These are phyloP conservation scores for Hippoglossus stenolepis DNA, from an alignment of 2,113 vertebrate genomes.

Conservation along the genomic window DNA sequence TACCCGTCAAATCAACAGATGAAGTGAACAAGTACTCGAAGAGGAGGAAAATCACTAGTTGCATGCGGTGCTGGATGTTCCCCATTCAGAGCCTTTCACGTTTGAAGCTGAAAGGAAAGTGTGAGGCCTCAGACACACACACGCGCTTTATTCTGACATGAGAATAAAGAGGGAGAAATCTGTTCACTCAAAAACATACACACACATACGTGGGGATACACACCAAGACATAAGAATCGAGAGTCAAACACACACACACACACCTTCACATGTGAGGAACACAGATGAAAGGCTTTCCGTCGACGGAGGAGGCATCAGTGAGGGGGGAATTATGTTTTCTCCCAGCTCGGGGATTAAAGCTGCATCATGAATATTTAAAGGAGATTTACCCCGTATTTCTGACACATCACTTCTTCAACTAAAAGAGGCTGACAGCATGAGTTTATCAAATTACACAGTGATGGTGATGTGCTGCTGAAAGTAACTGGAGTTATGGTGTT, in stretches of 20 bases:
- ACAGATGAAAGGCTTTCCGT: slow-evolving; percentile 51
- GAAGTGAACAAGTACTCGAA: slow-evolving; percentile 20
- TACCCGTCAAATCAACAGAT: slow-evolving; percentile 51
- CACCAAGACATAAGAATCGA: neutral
- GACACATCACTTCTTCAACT: slow-evolving; percentile 55
- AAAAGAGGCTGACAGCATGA: slow-evolving; percentile 32
- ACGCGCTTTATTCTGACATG: neutral
- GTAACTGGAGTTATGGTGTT: neutral
- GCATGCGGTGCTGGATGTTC: slow-evolving; percentile 18
- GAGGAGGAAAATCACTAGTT: slow-evolving; percentile 2
- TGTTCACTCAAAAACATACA: neutral
- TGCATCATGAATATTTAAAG: slow-evolving; percentile 66
- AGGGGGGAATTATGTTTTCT: slow-evolving; percentile 57
- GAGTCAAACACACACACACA: slow-evolving; percentile 16
- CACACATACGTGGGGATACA: neutral
- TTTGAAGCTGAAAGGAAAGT: slow-evolving; percentile 16
- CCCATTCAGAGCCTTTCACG: slow-evolving; percentile 10
- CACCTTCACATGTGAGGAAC: slow-evolving; percentile 4
- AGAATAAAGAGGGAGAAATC: neutral
- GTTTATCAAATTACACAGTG: slow-evolving; percentile 16
- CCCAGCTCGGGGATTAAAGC: slow-evolving; percentile 63
- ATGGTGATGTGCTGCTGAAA: slow-evolving; percentile 12
- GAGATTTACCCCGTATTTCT: slow-evolving; percentile 48
- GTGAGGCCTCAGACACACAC: neutral
- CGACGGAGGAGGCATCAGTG: slow-evolving; percentile 35